Evolutionary conservation across 1,140 invertebrate species (phyloP).

Genomic region (Saccostrea echinata): DNA sequence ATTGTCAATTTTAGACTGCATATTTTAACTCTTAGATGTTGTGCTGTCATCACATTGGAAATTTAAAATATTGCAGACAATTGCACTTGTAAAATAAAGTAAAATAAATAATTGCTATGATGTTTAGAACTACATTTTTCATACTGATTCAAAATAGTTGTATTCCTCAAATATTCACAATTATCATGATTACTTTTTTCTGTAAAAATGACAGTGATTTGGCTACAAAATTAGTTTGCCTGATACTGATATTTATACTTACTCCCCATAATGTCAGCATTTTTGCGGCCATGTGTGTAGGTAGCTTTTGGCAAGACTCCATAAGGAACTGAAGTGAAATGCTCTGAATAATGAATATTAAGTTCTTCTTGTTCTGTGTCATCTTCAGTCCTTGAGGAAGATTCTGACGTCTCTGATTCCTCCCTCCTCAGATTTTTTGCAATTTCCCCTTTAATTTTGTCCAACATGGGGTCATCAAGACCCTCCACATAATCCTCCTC

Average conservation of each 20-base stretch:
- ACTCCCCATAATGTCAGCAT: slow-evolving; percentile 77
- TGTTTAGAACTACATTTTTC: too few species aligned
- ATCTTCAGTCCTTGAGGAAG: slow-evolving; percentile 48
- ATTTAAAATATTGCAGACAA: too few species aligned
- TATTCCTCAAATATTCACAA: too few species aligned
- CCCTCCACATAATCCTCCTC: slow-evolving; percentile 41
- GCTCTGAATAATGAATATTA: slow-evolving; percentile 65
- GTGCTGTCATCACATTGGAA: too few species aligned
- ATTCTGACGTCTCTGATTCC: slow-evolving; percentile 42
- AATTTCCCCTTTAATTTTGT: slow-evolving; percentile 67
- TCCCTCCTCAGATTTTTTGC: slow-evolving; percentile 56
- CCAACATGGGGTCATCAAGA: slow-evolving; percentile 63
- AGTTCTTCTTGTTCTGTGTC: slow-evolving; percentile 51
- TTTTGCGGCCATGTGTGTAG: slow-evolving; percentile 74
- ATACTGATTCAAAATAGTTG: too few species aligned
- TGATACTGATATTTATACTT: slow-evolving; percentile 22
- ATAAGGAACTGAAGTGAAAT: slow-evolving; percentile 71
- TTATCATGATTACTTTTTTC: too few species aligned
- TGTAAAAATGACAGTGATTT: too few species aligned
- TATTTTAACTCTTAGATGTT: too few species aligned
- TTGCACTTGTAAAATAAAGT: too few species aligned
- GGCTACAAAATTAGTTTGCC: too few species aligned
- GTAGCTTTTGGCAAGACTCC: slow-evolving; percentile 71
- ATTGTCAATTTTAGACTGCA: too few species aligned
- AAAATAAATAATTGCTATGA: too few species aligned